Base-by-base conservation (phyloP, 1,140 invertebrate species). In the Drosophila ambigua region DNA sequence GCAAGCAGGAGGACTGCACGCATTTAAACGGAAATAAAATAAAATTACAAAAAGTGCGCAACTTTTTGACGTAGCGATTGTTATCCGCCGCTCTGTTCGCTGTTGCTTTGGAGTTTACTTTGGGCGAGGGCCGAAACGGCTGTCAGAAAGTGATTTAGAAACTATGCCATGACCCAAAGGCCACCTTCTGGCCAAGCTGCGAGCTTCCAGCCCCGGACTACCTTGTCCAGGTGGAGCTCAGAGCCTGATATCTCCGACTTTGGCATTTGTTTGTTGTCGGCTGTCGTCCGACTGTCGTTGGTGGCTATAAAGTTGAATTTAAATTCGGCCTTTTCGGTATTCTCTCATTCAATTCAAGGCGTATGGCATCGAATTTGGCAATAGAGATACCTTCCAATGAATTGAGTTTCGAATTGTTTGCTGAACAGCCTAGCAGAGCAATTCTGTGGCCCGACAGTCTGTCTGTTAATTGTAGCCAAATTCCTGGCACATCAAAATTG, bases 1-100 rank as follows among this genome's bases (percentile, higher is more conserved):
- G 49, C 11, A 54, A 31, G 39, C 23, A 20, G 60, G 53, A 54
- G 66, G 24, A 65, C 35, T 13, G 46, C 74, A 85, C 82, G 82
- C 82, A 87, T 87, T 85, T 85, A 85, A 85, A 82, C 78, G 82
- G 82, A 87, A 85, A 85, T 85, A 85, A 85, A 85, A 85, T 85
- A 85, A 85, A 87, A 85, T 85, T 82, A 85, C 82, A 85, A 87
- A 87, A 85, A 85, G 82, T 85, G 82, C 82, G 82, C 82, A 85
- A 85, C 82, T 85, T 85, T 85, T 78, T 87, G 82, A 85, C 74
- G 82, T 78, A 50, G 83, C 82, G 81, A 85, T 85, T 81, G 81
- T 87, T 87, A 85, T 85, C 81, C 82, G 66, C 66, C 73, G 62
- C 53, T 45, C 71, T 65, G 55, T 58, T 39, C 51, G 50, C 64